phyloP scores from a whole-genome alignment of 2,888 invertebrate species.

The Norana najaformis region DNA sequence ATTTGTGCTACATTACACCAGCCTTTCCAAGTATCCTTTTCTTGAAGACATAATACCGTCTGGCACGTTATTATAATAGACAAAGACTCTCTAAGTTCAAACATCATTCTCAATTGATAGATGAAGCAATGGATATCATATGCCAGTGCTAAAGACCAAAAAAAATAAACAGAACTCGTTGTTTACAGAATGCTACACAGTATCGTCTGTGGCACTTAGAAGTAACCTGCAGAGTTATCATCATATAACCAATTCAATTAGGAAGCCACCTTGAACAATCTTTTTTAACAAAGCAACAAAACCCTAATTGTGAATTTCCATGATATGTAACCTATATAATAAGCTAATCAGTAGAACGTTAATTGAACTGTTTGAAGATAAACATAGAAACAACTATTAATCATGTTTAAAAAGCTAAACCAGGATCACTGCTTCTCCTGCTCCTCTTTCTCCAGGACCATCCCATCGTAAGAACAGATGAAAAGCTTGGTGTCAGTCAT shows the following conservation, averaged over 20 bases:
- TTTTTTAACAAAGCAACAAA: background rate
- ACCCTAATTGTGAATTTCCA: constrained; percentile 13
- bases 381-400: background rate
- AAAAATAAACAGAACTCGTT: background rate
- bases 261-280: background rate
- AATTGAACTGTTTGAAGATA: background rate
- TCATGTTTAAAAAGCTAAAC: background rate
- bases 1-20: background rate
- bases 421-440: background rate
- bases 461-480: background rate
- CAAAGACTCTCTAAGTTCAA: background rate
- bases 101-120: background rate
- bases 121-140: background rate
- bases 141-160: background rate
- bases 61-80: background rate
- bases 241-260: background rate
- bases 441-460: background rate
- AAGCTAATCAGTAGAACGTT: constrained; percentile 3
- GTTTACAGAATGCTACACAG: background rate
- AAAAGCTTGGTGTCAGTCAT: background rate
- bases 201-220: background rate
- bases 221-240: background rate
- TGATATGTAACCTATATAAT: background rate
- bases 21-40: background rate
- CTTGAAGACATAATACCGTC: background rate